Evolutionary conservation across 92 coral and sea anemone genomes (phyloP).

Genomic region (Porites evermanni): DNA sequence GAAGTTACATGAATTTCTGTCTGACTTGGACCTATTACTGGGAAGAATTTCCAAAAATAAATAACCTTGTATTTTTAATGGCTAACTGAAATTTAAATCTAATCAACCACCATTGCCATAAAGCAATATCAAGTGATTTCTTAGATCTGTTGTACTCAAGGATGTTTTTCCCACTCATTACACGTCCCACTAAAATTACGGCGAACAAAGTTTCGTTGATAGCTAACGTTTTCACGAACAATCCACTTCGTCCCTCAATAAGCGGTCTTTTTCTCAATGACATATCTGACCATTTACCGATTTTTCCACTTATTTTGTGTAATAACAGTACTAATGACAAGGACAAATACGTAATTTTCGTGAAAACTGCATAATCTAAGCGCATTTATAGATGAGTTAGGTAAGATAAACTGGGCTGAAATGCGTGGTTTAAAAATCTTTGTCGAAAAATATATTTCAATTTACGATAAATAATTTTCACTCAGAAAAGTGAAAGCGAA

Average conservation of each 20-base stretch:
- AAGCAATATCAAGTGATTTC: conserved; percentile 45
- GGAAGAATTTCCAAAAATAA: conserved; percentile 29
- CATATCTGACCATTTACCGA: conserved; percentile 18
- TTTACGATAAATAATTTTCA: conserved; percentile 7
- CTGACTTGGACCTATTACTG: conserved; percentile 18
- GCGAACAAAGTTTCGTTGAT: conserved; percentile 48
- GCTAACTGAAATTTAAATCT: conserved; percentile 44
- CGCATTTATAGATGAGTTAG: conserved; percentile 14
- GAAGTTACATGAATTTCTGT: background rate
- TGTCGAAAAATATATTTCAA: conserved; percentile 30
- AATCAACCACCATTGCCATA: conserved; percentile 19
- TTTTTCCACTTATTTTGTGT: conserved; percentile 12
- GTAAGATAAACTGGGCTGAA: conserved; percentile 31
- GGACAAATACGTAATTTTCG: conserved; percentile 30
- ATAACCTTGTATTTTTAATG: conserved; percentile 28
- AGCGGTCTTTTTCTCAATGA: conserved; percentile 32
- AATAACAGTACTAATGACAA: conserved; percentile 7
- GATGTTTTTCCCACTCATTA: conserved; percentile 37
- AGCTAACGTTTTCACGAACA: conserved; percentile 51
- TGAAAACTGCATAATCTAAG: conserved; percentile 21
- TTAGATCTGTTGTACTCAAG: conserved; percentile 43
- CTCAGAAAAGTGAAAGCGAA: conserved; percentile 17
- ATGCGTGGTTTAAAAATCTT: conserved; percentile 20
- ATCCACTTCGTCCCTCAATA: conserved; percentile 20
- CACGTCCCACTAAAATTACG: conserved; percentile 54